Percentiles rank a stretch among this genome's conserved stretches.
These are phyloP conservation scores for Leptobrachium ailaonicum DNA, from an alignment of 2,113 vertebrate species.

Conservation along the genomic window DNA sequence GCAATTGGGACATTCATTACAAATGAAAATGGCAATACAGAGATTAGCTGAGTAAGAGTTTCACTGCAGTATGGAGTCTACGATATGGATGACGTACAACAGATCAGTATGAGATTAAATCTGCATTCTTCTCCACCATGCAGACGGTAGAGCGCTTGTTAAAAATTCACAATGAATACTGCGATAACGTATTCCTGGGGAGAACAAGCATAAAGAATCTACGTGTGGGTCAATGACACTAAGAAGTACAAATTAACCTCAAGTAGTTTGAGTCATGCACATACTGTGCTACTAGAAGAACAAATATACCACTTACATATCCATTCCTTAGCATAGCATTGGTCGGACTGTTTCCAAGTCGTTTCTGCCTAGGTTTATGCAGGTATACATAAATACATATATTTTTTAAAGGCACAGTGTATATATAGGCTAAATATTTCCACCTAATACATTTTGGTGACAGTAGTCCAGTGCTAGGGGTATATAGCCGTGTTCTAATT, in stretches of 20 bases:
- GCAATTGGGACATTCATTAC: background rate
- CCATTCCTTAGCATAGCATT: too few species aligned
- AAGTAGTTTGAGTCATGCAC: background rate
- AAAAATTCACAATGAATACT: background rate
- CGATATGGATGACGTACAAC: background rate
- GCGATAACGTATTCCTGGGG: background rate
- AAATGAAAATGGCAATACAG: slow-evolving; percentile 10
- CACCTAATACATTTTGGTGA: too few species aligned
- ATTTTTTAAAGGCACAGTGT: too few species aligned
- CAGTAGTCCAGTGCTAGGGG: too few species aligned
- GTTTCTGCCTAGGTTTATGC: too few species aligned
- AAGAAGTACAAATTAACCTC: background rate
- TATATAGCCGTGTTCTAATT: too few species aligned
- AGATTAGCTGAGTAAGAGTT: slow-evolving; percentile 19
- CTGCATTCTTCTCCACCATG: background rate
- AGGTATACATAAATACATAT: too few species aligned
- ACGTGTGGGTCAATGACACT: too few species aligned
- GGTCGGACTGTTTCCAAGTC: too few species aligned
- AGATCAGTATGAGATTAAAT: background rate
- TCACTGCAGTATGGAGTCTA: slow-evolving; percentile 16
- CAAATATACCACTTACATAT: too few species aligned
- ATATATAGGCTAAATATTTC: too few species aligned
- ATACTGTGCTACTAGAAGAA: background rate
- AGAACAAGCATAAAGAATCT: background rate
- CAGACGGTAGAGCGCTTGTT: background rate